Conservation (phyloP, 2,888 invertebrate species). For the Agriotes lineatus region DNA sequence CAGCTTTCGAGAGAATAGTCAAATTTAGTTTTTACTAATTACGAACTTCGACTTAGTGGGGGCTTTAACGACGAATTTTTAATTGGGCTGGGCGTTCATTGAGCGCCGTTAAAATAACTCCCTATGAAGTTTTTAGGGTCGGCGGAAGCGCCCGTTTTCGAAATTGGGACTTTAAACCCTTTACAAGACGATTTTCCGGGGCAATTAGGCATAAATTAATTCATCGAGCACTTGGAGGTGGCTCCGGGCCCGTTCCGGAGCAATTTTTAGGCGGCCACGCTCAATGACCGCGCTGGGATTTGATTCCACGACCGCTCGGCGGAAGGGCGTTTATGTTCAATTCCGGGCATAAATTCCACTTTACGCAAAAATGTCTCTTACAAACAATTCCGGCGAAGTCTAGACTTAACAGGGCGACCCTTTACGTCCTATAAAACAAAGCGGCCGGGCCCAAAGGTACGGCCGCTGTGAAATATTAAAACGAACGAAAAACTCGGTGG, state of each 20-base stretch:
- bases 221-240: conserved; percentile 20
- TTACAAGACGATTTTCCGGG: conserved; percentile 5
- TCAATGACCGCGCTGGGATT: conserved; percentile 43
- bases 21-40: too few species aligned
- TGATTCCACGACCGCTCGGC: conserved; percentile 37
- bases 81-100: too few species aligned
- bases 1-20: too few species aligned
- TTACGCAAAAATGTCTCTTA: conserved; percentile 33
- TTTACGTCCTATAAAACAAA: conserved; percentile 32
- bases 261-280: conserved; percentile 37
- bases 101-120: too few species aligned
- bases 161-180: conserved; percentile 25
- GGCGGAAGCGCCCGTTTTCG: conserved; percentile 1
- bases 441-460: conserved; percentile 25
- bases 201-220: conserved; percentile 35
- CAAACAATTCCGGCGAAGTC: conserved; percentile 35
- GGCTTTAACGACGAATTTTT: too few species aligned
- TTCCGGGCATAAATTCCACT: conserved; percentile 37
- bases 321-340: conserved; percentile 37
- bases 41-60: too few species aligned
- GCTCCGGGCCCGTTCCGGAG: conserved; percentile 13
- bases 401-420: conserved; percentile 28
- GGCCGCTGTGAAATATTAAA: conserved; percentile 38
- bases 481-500: conserved; percentile 27
- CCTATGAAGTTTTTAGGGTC: too few species aligned